phyloP scores from a whole-genome alignment of 2,888 invertebrate species.

The Ophion obscuratus region DNA sequence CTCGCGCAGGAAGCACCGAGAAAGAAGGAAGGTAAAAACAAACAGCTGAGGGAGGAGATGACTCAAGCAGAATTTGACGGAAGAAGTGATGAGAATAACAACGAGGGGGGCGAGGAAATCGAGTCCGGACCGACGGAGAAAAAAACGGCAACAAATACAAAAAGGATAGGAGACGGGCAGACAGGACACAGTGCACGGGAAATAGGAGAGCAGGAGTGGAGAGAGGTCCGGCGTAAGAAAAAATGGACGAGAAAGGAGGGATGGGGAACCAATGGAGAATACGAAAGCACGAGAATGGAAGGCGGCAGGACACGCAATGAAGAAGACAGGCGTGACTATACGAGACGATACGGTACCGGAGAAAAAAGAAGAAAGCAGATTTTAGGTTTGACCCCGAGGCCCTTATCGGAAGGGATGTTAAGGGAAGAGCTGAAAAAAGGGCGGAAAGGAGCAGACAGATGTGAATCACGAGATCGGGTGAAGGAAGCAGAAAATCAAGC shows the following conservation, averaged over 20 bases:
- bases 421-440: slow-evolving; percentile 22
- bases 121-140: not conserved
- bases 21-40: not conserved
- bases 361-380: slow-evolving; percentile 12
- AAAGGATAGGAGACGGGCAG: not conserved
- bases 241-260: not conserved
- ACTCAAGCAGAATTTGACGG: not conserved
- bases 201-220: not conserved
- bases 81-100: not conserved
- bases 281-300: not conserved
- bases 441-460: slow-evolving; percentile 24
- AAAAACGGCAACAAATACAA: not conserved
- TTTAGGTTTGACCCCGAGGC: not conserved
- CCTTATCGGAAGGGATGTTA: not conserved
- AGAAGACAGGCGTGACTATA: not conserved
- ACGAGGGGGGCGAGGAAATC: not conserved
- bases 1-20: not conserved
- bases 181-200: not conserved
- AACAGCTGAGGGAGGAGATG: not conserved
- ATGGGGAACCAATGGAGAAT: not conserved
- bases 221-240: not conserved
- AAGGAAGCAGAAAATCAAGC: not conserved
- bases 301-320: not conserved
- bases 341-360: too few relatives aligned
- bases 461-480: not conserved